Evolutionary conservation across 2,113 vertebrate species (phyloP), one percentile per base, ranked within the genome.

Genomic region (Phaethornis superciliosus): DNA sequence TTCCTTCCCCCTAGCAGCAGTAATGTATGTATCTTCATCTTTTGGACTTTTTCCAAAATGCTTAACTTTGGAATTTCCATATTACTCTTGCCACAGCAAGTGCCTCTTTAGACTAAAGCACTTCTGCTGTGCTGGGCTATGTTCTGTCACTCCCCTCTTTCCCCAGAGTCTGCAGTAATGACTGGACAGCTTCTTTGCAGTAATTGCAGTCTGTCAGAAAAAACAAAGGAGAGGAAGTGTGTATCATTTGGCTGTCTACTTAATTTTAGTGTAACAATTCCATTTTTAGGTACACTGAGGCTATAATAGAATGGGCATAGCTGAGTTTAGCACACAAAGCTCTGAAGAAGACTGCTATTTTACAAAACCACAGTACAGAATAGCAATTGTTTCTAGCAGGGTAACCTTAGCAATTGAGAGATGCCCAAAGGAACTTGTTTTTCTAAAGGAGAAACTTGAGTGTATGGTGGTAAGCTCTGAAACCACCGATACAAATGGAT

Each of bases 251-350:
- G 78, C 89, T 87, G 90, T 86, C 90, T 82, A 85, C 94, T 95
- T 97, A 96, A 97, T 96, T 97, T 97, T 96, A 97, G 96, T 94
- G 94, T 62, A 82, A 70, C 92, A 55, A 88, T 93, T 97, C 95
- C 97, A 96, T 97, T 97, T 96, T 95, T 97, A 97, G 97, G 92
- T 85, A 74, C 79, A 58, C 68, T 54, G 93, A 85, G 44, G 81
- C 96, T 77, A 21, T 54, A 89, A 95, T 87, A 95, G 93, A 95
- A 92, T 19, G 46, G 93, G 74, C 93, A 93, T 15, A 81, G 81
- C 96, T 76, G 12, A 85, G 80, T 85, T 96, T 94, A 89, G 93
- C 58, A 81, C 37, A 81, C 90, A 85, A 89, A 86, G 87, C 82
- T 81, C 96, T 84, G 93, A 97, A 97, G 95, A 92, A 94, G 91